These are phyloP conservation scores for Sisor rabdophorus DNA, from an alignment of 2,113 vertebrate genomes.

Conservation along the genomic window DNA sequence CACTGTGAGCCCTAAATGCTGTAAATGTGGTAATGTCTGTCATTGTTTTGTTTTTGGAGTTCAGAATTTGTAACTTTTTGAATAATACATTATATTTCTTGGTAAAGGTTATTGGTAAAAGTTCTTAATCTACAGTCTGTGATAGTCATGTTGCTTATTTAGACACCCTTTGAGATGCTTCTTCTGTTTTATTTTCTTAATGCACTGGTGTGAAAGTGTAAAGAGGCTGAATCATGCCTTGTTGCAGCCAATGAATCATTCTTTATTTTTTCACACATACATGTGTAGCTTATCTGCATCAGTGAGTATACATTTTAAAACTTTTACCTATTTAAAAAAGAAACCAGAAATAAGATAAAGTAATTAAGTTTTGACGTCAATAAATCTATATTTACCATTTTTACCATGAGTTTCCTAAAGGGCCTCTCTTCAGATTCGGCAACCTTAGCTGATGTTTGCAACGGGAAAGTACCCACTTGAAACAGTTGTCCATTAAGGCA, in stretches of 20 bases:
- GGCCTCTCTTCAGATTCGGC: slow-evolving; percentile 7
- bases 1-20: too few species aligned
- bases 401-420: not conserved
- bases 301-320: too few species aligned
- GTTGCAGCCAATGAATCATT: slow-evolving; percentile 43
- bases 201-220: slow-evolving; percentile 40
- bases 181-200: slow-evolving; percentile 47
- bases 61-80: not conserved
- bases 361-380: not conserved
- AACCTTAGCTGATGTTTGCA: slow-evolving; percentile 40
- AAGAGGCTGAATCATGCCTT: slow-evolving; percentile 44
- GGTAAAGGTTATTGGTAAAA: not conserved
- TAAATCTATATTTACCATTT: slow-evolving; percentile 1
- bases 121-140: slow-evolving; percentile 6
- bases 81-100: not conserved
- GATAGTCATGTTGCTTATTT: slow-evolving; percentile 14
- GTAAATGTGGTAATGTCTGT: not conserved
- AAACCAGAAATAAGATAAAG: not conserved
- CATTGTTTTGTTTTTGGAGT: not conserved
- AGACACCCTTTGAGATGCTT: slow-evolving; percentile 11
- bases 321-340: too few species aligned
- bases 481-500: slow-evolving; percentile 50
- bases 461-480: slow-evolving; percentile 51
- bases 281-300: slow-evolving; percentile 24
- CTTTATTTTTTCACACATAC: slow-evolving; percentile 44